Base-by-base conservation (phyloP, 2,113 vertebrate genomes). In the Capreolus pygargus region DNA sequence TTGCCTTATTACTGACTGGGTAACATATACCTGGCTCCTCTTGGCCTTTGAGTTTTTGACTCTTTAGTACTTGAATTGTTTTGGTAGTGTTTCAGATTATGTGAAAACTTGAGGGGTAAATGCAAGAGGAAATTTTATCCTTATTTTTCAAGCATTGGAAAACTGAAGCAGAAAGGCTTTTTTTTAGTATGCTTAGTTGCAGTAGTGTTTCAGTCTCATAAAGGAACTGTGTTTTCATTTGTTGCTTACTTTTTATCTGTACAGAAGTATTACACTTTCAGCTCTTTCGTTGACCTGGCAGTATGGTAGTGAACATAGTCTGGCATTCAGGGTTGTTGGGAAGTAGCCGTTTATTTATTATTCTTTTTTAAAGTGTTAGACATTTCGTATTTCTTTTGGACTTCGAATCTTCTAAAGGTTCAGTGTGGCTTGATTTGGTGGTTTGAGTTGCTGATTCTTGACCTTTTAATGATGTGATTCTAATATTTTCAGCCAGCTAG, bases 11-110 rank as follows among this genome's bases (percentile, higher is more conserved):
- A 4, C 17, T 76, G 23, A n/a, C 16, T 70, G 23, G 50, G 17
- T 47, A 52, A 74, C 5, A 39, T 19, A 39, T 70, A 33, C n/a
- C 14, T 58, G 67, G 11, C 58, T 55, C 12, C 15, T 91, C 17
- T 55, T 28, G n/a, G 36, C 8, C 28, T 70, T 97, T 89, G 61
- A 55, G 27, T 83, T 90, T 96, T 94, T 95, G 74, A 88, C 55
- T 16, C 27, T 91, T 95, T 76, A 87, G 76, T 83, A 50, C 17
- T 67, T 83, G n/a, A 91, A 88, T 90, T 87, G 57, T 94, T 95
- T 93, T 81, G 11, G 81, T 89, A 55, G 27, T 83, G 30, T 94
- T 96, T 87, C 64, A 70, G 76, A 28, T 93, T 19, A 28, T 17
- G 19, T 96, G 78, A 84, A 89, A 83, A 92, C 16, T 14, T 86